Base-by-base conservation (phyloP, 1,140 invertebrate species). In the Calliopsis andreniformis region DNA sequence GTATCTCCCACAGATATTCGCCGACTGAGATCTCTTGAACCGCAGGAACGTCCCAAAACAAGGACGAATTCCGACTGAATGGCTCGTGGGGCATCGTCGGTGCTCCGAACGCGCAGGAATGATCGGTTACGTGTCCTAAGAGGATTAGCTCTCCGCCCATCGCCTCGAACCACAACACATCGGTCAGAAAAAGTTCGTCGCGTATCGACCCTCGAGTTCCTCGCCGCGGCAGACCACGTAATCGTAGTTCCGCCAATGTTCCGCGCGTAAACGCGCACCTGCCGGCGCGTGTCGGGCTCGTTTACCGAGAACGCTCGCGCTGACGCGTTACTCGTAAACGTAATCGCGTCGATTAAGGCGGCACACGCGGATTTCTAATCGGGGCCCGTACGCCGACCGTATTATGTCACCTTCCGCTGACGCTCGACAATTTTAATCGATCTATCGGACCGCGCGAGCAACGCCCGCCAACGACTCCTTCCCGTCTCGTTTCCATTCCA, bases 291-390 rank as follows among this genome's bases (percentile, higher is more conserved):
- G 80, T 30, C 62, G 47, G 47, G 56, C 42, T 62, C 20, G 23
- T 39, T 45, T 35, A 42, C 32, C n/a, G n/a, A 5, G 28, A 5
- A 20, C 30, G 76, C 32, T 43, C 59, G 43, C 61, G 55, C 25
- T 32, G 35, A 28, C 23, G 61, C 20, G 47, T 20, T 42, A 35
- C 53, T 16, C 25, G 49, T 80, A 72, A 76, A 79, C 35, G 66
- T 83, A 83, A 83, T 76, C 59, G 53, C 39, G 53, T 55, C 78
- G 80, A 79, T 83, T 73, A 67, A 80, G 18, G 56, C 42, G 67
- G 77, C 82, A 69, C 72, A 69, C 51, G 32, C 23, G 51, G 58
- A 83, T 83, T 83, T 63, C 79, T 80, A 80, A 84, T 84, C 71
- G 56, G 55, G 35, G 42, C 23, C 53, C 51, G 32, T 30, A 45